Evolutionary conservation across 2,113 vertebrate species (phyloP).

Genomic region (Brachypteracias leptosomus): DNA sequence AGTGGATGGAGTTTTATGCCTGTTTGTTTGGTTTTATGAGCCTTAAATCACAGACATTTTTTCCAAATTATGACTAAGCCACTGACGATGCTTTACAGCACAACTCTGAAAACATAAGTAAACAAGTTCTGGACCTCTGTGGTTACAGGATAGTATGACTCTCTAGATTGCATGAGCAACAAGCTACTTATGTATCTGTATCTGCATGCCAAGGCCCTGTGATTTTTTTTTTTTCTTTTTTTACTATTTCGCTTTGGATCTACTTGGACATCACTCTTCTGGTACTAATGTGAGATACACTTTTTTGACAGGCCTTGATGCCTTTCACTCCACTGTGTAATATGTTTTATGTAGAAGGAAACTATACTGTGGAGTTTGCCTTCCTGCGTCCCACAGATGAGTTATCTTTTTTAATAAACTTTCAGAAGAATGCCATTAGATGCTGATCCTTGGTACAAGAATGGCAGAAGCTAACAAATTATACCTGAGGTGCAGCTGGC

Average conservation of each 20-base stretch:
- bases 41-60: not conserved
- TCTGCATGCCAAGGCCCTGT: not conserved
- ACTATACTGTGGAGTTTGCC: not conserved
- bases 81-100: not conserved
- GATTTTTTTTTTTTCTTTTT: too few species aligned
- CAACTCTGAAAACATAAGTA: not conserved
- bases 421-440: not conserved
- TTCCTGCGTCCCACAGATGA: not conserved
- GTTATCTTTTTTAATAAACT: not conserved
- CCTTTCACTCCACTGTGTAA: not conserved
- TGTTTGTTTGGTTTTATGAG: not conserved
- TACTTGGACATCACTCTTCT: not conserved
- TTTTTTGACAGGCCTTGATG: not conserved
- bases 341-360: not conserved
- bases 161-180: not conserved
- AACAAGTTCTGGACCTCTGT: not conserved
- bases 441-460: not conserved
- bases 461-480: not conserved
- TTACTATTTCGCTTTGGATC: not conserved
- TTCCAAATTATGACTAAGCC: not conserved
- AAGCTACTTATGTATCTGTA: not conserved
- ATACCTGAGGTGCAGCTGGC: not conserved
- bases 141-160: not conserved
- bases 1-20: fast-evolving
- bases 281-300: fast-evolving